Base-by-base conservation (phyloP, 92 coral and sea anemone genomes). In the Ricordea florida region DNA sequence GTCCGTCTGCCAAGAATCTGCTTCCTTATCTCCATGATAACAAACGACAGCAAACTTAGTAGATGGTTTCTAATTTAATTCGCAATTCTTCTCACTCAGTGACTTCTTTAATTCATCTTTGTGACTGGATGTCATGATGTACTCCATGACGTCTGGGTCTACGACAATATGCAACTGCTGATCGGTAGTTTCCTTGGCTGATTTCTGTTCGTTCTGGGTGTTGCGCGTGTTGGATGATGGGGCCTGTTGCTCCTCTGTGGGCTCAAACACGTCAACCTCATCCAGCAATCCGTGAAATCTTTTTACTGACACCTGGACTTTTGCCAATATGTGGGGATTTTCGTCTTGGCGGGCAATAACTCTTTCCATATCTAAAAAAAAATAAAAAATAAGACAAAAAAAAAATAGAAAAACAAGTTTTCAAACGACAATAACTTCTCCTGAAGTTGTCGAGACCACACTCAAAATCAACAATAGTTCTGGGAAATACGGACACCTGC, bases 91-190 rank as follows among this genome's bases (percentile, higher is more conserved):
- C 2, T 45, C 71, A 26, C 52, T 53, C n/a, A 91, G 74, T 13
- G 80, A 33, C 3, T 57, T 41, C 30, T 64, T 78, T 0, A 87
- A 44, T 23, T 87, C 61, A 33, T 41, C 73, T n/a, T 37, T 32
- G 28, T 53, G 52, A 6, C 26, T 25, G 16, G 85, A 55, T 6
- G 60, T 29, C 26, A 53, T 73, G 29, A 87, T 47, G 77, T 62
- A 84, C 45, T 76, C 84, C 97, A 91, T 91, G 17, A 79, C 65
- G 36, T 88, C 88, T 29, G 77, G 26, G 51, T 91, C 93, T 3
- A 91, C 97, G 37, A 31, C 83, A 57, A 84, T 58, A 30, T 57
- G 69, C 5, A 86, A 45, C 30, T 74, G 40, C 74, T 69, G 80
- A 16, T 62, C 23, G 16, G 51, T 53, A 3, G 47, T 23, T 43